These are phyloP conservation scores for Timandra comae DNA, from an alignment of 2,888 invertebrate species.

Conservation along the genomic window DNA sequence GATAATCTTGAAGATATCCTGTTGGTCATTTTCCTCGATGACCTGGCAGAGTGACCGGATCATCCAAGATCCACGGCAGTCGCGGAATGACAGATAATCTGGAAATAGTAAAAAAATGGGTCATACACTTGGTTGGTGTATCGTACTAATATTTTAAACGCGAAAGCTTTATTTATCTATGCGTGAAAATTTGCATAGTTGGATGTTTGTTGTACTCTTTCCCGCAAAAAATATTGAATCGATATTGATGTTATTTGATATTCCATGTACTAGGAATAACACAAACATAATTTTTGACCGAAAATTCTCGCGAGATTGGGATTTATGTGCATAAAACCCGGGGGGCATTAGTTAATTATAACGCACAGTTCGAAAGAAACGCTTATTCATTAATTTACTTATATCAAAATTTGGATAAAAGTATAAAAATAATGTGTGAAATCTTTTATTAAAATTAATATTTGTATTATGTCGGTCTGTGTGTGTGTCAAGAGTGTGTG, in stretches of 20 bases:
- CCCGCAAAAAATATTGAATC: neutral
- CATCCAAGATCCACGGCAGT: conserved; percentile 11
- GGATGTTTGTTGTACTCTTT: neutral
- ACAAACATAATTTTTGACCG: neutral
- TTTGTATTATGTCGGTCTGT: too few species aligned
- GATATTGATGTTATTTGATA: neutral
- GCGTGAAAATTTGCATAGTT: too few species aligned
- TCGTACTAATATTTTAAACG: too few species aligned
- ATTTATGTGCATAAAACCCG: neutral
- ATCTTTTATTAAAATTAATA: too few species aligned
- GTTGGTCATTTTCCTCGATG: conserved; percentile 1
- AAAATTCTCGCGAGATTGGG: too few species aligned
- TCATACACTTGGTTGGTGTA: neutral
- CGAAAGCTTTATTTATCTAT: too few species aligned
- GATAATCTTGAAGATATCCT: neutral
- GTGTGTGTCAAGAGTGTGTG: too few species aligned
- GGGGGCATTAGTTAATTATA: neutral
- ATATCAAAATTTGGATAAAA: too few species aligned
- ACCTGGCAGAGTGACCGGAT: conserved; percentile 13
- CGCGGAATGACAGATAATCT: conserved; percentile 13
- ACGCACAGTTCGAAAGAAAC: neutral
- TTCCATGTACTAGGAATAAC: neutral
- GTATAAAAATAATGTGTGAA: too few species aligned
- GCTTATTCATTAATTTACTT: too few species aligned
- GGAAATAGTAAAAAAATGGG: neutral